These are phyloP conservation scores for Craterocephalus amniculus DNA, from an alignment of 2,797 vertebrate genomes.

Conservation along the genomic window DNA sequence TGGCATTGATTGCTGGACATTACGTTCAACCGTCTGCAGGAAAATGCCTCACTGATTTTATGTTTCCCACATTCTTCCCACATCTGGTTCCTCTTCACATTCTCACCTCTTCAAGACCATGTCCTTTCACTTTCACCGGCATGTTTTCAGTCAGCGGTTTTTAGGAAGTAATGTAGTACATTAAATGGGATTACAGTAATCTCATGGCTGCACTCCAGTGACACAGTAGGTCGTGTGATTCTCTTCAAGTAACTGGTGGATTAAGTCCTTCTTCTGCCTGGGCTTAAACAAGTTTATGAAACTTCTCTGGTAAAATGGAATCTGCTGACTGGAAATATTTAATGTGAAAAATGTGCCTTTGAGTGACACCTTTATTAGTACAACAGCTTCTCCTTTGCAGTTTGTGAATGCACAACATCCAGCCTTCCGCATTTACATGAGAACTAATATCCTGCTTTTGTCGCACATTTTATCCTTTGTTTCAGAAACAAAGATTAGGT, in stretches of 20 bases:
- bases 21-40: not conserved
- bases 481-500: too few species aligned
- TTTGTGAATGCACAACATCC: too few species aligned
- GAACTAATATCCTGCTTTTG: too few species aligned
- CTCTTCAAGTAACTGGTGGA: not conserved
- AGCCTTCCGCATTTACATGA: too few species aligned
- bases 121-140: constrained; percentile 21
- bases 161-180: constrained; percentile 26
- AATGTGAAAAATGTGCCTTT: not conserved
- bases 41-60: constrained; percentile 1
- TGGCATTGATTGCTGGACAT: not conserved
- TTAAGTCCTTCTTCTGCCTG: not conserved
- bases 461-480: too few species aligned
- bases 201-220: not conserved
- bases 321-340: not conserved
- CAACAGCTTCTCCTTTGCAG: too few species aligned
- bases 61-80: constrained; percentile 9
- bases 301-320: not conserved
- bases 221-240: constrained; percentile 3
- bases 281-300: not conserved
- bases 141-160: constrained; percentile 14
- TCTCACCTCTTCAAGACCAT: not conserved
- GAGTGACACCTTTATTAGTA: too few species aligned
- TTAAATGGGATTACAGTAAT: constrained; percentile 45
- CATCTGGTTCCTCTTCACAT: constrained; percentile 8